Evolutionary conservation across 1,140 invertebrate genomes (phyloP).

Genomic region (Heliothis subflexa): DNA sequence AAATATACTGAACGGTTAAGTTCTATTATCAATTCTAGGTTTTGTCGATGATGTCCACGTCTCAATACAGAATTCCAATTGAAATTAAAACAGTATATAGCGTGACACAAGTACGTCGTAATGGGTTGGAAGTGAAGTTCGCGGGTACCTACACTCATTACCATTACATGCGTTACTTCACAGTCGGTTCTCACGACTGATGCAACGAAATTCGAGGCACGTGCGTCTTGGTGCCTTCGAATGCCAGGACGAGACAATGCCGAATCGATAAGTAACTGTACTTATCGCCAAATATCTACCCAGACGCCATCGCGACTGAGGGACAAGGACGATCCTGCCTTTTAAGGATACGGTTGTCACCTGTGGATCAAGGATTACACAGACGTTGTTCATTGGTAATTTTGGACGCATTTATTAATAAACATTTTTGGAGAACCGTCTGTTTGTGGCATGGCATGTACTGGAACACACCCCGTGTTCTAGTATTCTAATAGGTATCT

Average conservation of each 20-base stretch:
- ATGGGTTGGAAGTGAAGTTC: conserved; percentile 39
- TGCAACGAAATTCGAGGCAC: conserved; percentile 68
- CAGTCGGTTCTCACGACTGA: conserved; percentile 70
- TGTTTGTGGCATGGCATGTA: too few relatives aligned
- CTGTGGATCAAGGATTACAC: not conserved
- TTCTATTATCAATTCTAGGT: too few relatives aligned
- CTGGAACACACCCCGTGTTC: too few relatives aligned
- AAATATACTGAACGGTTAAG: too few relatives aligned
- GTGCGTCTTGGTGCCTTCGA: conserved; percentile 62
- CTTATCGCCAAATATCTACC: conserved; percentile 68
- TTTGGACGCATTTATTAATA: too few relatives aligned
- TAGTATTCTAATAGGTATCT: not conserved
- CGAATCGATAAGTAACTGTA: conserved; percentile 79
- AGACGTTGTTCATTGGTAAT: not conserved
- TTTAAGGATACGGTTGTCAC: not conserved
- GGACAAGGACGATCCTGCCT: conserved; percentile 60
- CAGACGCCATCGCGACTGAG: conserved; percentile 50
- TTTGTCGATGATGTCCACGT: too few relatives aligned
- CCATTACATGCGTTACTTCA: conserved; percentile 63
- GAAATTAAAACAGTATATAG: conserved; percentile 7
- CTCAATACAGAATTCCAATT: not conserved
- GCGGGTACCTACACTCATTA: conserved; percentile 47
- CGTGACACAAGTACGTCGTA: conserved; percentile 5
- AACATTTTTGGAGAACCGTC: too few relatives aligned
- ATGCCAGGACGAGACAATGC: conserved; percentile 75